These are phyloP conservation scores for Drosophila ustulata DNA, from an alignment of 2,888 invertebrate species.

Conservation along the genomic window DNA sequence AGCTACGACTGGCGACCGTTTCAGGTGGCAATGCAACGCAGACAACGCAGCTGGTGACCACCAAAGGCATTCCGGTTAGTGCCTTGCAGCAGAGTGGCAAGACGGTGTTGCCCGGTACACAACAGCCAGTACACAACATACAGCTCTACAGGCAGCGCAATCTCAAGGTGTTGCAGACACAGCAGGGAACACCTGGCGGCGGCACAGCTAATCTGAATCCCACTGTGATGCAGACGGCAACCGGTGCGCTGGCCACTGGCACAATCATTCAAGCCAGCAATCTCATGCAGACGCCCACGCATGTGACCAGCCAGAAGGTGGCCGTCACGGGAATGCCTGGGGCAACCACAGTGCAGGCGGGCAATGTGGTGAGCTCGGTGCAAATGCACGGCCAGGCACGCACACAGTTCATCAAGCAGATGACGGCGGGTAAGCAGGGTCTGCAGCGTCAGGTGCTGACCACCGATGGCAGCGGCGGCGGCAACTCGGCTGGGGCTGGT, in stretches of 20 bases:
- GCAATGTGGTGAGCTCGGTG: constrained; percentile 85
- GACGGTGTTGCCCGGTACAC: constrained; percentile 66
- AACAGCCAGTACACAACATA: constrained; percentile 82
- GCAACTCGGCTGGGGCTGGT: constrained; percentile 83
- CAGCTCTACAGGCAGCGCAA: constrained; percentile 85
- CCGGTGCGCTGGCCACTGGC: constrained; percentile 81
- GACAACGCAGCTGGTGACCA: constrained; percentile 82
- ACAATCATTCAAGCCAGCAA: constrained; percentile 84
- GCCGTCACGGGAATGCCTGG: constrained; percentile 83
- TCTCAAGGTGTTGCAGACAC: constrained; percentile 81
- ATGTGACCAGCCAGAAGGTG: constrained; percentile 85
- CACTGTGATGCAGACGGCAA: constrained; percentile 83
- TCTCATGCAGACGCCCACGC: constrained; percentile 80
- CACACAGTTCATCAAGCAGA: constrained; percentile 85
- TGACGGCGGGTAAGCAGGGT: constrained; percentile 84
- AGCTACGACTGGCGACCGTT: constrained; percentile 83
- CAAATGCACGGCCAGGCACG: constrained; percentile 85
- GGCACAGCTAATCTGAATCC: constrained; percentile 50
- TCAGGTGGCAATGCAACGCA: constrained; percentile 59
- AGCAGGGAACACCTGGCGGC: constrained; percentile 47
- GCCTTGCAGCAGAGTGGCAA: constrained; percentile 83
- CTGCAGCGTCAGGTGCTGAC: constrained; percentile 86
- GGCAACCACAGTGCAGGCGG: constrained; percentile 61
- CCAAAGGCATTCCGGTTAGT: constrained; percentile 83
- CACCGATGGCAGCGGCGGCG: constrained; percentile 85